A percentile compares a stretch with the other conserved stretches of the same genome.
Evolutionary conservation across 2,113 vertebrate genomes (phyloP).

Genomic region (Ancistrus triradiatus): DNA sequence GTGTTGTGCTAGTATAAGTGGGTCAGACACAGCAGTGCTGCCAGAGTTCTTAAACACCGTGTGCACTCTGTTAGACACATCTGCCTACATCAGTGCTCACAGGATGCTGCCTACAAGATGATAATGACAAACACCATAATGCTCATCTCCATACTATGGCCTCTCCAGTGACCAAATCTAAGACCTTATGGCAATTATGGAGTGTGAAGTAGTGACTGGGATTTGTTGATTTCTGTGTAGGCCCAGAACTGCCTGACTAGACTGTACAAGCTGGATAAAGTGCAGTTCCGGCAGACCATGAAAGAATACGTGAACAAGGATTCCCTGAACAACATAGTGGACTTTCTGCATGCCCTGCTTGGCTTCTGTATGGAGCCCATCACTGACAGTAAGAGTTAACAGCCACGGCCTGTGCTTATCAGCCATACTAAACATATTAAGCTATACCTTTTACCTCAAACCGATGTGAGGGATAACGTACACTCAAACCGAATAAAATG

Average conservation of each 20-base stretch:
- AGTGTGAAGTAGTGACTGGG: neutral
- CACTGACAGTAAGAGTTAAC: constrained; percentile 88
- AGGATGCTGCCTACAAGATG: too few species aligned
- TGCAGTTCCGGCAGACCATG: constrained; percentile 96
- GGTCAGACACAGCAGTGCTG: too few species aligned
- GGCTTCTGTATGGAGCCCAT: constrained; percentile 99
- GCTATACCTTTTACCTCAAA: too few species aligned
- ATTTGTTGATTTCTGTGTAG: constrained; percentile 58
- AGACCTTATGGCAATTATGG: too few species aligned
- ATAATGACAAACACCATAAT: too few species aligned
- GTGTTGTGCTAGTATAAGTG: too few species aligned
- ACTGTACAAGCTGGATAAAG: constrained; percentile 94
- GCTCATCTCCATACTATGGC: too few species aligned
- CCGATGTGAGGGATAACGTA: too few species aligned
- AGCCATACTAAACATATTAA: constrained; percentile 5
- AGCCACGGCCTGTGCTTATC: neutral
- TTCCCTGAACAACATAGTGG: constrained; percentile 98
- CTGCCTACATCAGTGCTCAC: too few species aligned
- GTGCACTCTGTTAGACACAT: too few species aligned
- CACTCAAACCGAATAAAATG: constrained; percentile 11
- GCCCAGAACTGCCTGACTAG: constrained; percentile 95
- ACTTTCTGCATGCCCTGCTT: constrained; percentile 96
- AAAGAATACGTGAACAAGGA: constrained; percentile 97
- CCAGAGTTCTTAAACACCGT: too few species aligned
- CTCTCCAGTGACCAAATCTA: too few species aligned